Evolutionary conservation across 2,888 invertebrate genomes (phyloP), one percentile per base, ranked within the genome.

Genomic region (Erebia ligea): DNA sequence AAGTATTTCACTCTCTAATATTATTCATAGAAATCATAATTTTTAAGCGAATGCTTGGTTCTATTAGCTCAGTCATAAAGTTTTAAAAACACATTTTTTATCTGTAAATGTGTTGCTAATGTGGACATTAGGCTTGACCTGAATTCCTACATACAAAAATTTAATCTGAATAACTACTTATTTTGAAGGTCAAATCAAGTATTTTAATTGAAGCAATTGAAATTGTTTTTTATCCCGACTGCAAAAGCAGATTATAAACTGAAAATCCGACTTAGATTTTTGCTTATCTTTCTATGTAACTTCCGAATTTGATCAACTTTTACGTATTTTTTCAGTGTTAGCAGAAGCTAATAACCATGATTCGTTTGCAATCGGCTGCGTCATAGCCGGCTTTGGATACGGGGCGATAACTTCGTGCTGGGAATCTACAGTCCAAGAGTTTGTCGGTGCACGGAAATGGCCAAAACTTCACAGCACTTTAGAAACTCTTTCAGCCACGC

Each of bases 371-470:
- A 88, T 94, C 62, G 94, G 93, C 21, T 92, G 93, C 72, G 88
- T 94, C 1, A 83, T 93, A 61, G 92, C 92, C 48, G 94, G 94
- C 0, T 83, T 94, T 42, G 94, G 94, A 1, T 94, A 91, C 73
- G 94, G 94, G 2, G 91, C 93, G 10, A 80, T 92, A 3, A 86
- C 86, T 0, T 93, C 90, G 9, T 89, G 93, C 56, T 94, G 94
- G 87, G 92, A 91, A 75, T 85, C 89, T 1, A 83, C 93, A 0
- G 87, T 88, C 1, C 90, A 91, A 80, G 90, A 91, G 62, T 94
- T 92, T 72, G 86, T 94, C 1, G 94, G 94, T 1, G 86, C 87
- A 15, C 84, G 92, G 56, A 92, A 91, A 76, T 94, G 94, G 94
- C 87, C 91, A 0, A 90, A 91, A 77, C 76, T 94, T 8, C 90